Evolutionary conservation across 2,888 invertebrate species (phyloP).

Genomic region (Macaria notata): DNA sequence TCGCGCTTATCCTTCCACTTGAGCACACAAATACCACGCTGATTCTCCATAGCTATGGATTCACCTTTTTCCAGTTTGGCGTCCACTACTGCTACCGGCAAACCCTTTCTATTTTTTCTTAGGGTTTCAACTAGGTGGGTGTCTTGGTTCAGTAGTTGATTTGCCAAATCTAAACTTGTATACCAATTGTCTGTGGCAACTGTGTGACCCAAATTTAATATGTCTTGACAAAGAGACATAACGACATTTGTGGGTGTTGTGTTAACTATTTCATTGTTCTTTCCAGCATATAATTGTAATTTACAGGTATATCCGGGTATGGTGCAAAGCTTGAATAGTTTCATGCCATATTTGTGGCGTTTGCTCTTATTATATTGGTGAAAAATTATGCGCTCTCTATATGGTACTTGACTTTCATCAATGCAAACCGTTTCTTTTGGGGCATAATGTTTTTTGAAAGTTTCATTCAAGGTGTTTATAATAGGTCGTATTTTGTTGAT

Average conservation of each 20-base stretch:
- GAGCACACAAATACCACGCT: conserved; percentile 38
- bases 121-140: conserved; percentile 49
- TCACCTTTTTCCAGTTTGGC: conserved; percentile 43
- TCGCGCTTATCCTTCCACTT: conserved; percentile 40
- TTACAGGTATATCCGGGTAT: conserved; percentile 43
- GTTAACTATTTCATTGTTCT: conserved; percentile 42
- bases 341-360: conserved; percentile 38
- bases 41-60: conserved; percentile 38
- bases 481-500: conserved; percentile 34
- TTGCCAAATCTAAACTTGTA: conserved; percentile 44
- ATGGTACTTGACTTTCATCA: conserved; percentile 39
- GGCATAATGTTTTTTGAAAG: conserved; percentile 36
- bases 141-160: conserved; percentile 40
- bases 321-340: conserved; percentile 44
- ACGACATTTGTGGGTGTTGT: conserved; percentile 28
- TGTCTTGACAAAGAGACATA: conserved; percentile 36
- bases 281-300: conserved; percentile 40
- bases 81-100: conserved; percentile 43
- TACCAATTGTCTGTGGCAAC: conserved; percentile 46
- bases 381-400: conserved; percentile 38
- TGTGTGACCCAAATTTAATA: conserved; percentile 43
- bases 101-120: conserved; percentile 43
- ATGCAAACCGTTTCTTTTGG: conserved; percentile 40
- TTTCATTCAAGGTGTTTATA: conserved; percentile 39
- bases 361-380: conserved; percentile 41